Percentiles rank a stretch among this genome's conserved stretches.
phyloP scores from a whole-genome alignment of 2,888 invertebrate genomes.

The Standfussiana lucernea region DNA sequence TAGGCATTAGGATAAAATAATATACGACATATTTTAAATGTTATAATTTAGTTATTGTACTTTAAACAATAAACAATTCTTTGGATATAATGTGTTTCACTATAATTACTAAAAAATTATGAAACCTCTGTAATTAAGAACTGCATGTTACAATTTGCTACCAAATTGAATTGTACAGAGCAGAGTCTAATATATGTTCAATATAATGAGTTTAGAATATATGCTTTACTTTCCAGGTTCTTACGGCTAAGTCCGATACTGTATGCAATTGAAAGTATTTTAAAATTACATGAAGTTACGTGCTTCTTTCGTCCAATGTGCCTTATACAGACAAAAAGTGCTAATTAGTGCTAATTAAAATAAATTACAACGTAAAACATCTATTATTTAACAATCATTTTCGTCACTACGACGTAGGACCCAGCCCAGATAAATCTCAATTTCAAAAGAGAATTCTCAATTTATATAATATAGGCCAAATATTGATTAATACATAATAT shows the following conservation, averaged over 20 bases:
- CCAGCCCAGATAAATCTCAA: conserved; percentile 60
- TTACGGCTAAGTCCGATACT: conserved; percentile 68
- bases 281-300: conserved; percentile 65
- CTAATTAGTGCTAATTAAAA: conserved; percentile 72
- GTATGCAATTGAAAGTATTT: conserved; percentile 63
- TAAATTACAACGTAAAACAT: conserved; percentile 61
- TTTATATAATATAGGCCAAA: conserved; percentile 79
- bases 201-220: conserved; percentile 88
- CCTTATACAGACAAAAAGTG: conserved; percentile 73
- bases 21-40: conserved; percentile 75
- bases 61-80: conserved; percentile 87
- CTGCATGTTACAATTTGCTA: conserved; percentile 71
- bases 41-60: conserved; percentile 86
- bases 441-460: conserved; percentile 68
- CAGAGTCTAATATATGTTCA: conserved; percentile 77
- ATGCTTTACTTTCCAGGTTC: conserved; percentile 83
- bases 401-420: conserved; percentile 59
- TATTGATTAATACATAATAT: conserved; percentile 69
- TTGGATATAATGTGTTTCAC: conserved; percentile 84
- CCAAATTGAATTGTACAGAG: conserved; percentile 71
- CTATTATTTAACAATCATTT: conserved; percentile 43
- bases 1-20: conserved; percentile 74
- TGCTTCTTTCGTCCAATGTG: conserved; percentile 71
- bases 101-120: conserved; percentile 76
- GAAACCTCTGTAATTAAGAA: conserved; percentile 72